Conservation (phyloP, 2,888 invertebrate genomes). For the Scaptomyza tumidula region DNA sequence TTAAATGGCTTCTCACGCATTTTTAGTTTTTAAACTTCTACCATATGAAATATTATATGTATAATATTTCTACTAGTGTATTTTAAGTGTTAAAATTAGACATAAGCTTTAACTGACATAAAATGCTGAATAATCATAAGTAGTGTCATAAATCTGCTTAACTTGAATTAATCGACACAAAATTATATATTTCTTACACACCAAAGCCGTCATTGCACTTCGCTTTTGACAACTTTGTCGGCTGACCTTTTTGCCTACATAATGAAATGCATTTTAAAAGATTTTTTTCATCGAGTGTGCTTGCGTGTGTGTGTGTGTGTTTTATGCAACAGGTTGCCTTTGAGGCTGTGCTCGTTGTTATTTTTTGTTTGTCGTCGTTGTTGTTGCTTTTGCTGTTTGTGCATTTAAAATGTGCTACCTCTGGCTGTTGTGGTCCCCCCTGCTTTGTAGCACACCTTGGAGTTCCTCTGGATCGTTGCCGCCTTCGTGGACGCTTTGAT, state of each 20-base stretch:
- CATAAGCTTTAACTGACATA: too few species aligned
- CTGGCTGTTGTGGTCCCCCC: slow-evolving; percentile 6
- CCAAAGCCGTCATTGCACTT: background rate
- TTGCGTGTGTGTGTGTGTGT: slow-evolving; percentile 35
- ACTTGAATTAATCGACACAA: too few species aligned
- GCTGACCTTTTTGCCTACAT: slow-evolving; percentile 27
- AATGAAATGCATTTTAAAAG: slow-evolving; percentile 69
- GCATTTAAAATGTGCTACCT: slow-evolving; percentile 51
- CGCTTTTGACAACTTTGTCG: slow-evolving; percentile 32
- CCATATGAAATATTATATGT: too few species aligned
- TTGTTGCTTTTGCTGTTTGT: slow-evolving; percentile 34
- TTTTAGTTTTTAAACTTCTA: too few species aligned
- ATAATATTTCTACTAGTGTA: too few species aligned
- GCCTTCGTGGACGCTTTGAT: slow-evolving; percentile 69
- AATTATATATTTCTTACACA: background rate
- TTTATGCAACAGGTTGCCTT: slow-evolving; percentile 71
- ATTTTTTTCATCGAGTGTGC: slow-evolving; percentile 44
- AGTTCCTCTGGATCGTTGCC: slow-evolving; percentile 48
- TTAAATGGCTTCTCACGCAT: too few species aligned
- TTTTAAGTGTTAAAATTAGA: too few species aligned
- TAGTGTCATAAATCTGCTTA: too few species aligned
- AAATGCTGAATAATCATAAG: too few species aligned
- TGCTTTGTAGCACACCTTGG: background rate
- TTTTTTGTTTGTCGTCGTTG: slow-evolving; percentile 9
- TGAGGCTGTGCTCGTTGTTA: slow-evolving; percentile 36